Base-by-base conservation (phyloP, 2,113 vertebrate genomes). In the Xiphophorus hellerii region DNA sequence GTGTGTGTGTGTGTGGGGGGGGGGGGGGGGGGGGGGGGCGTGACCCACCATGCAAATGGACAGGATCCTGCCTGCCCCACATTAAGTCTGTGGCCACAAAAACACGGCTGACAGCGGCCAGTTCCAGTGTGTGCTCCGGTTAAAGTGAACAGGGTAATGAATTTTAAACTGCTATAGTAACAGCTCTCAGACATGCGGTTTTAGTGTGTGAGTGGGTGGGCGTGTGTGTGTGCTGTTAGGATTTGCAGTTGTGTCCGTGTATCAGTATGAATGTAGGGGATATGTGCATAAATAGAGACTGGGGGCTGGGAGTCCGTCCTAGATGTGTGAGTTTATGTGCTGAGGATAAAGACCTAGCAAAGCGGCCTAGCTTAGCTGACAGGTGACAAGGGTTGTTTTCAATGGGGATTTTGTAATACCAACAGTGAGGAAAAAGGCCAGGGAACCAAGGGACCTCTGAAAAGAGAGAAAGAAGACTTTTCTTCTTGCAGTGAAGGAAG, bases 351-450 rank as follows among this genome's bases (percentile, higher is more conserved):
- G 95, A 95, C 94, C 94, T 95, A 94, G 92, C 92, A 93, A 94
- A 93, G 90, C 92, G 92, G 93, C 89, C 94, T 88, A 93, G 94
- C 95, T 95, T 95, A 95, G 94, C 88, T 95, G 95, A 95, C 95
- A 95, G 95, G 94, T 95, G 95, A 95, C 95, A 95, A 95, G 95
- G 91, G 92, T 95, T 94, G 92, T 91, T 91, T 82, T 95, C 84
- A 95, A 95, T 94, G 88, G 95, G 94, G 95, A 95, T 95, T 95
- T 95, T 95, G 95, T 95, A 95, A 95, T 95, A 95, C 92, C 94
- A 94, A 95, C 95, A 95, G 91, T 87, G 93, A 92, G 92, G 92
- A 91, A 91, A 94, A 93, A 92, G 73, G 91, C 90, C 71, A 72
- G 88, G 91, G 78, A 90, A 94, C 92, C 93, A 90, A 94, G 93